Evolutionary conservation across 2,797 vertebrate species (phyloP), one percentile per base, ranked within the genome.

Genomic region (Lophotriccus pileatus): DNA sequence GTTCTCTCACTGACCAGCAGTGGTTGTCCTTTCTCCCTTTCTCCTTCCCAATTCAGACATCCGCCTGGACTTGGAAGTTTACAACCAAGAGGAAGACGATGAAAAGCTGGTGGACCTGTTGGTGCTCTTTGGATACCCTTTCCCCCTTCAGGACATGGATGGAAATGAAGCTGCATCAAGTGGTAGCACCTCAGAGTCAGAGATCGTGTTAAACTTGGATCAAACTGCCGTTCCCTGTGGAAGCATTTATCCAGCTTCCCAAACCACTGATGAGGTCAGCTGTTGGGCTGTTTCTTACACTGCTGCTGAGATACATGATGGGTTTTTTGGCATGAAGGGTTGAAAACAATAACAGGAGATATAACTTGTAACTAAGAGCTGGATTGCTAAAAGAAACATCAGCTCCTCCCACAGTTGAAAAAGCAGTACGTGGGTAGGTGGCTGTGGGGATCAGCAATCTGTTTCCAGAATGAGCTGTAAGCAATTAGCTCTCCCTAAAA

Each of bases 61-160:
- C 75, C 98, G 99, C 24, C 73, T 99, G 96, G 98, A 99, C 97
- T 99, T 98, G 99, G 96, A 99, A 95, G 98, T 97, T 10, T 99
- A 98, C 32, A 98, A 98, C 81, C 84, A 97, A 3, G 98, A 99
- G 39, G 58, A 88, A 25, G 96, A 95, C 3, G 98, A 98, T 76
- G 91, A 89, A 41, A 98, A 97, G 79, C 91, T 99, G 87, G 91
- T 99, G 92, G 99, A 99, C 68, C 85, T 99, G n/a, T 52, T 98
- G 90, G 89, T 99, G 85, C 84, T 97, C 2, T 99, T 97, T 4
- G 98, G 98, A 67, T 97, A 98, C 1, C 97, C 97, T 27, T 99
- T 99, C 92, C 98, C 99, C 4, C 93, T 96, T 44, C 97, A 97
- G 90, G 98, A 98, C 59, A 69, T 64, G 0, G 98, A 98, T 6